Conservation (phyloP, 2,797 vertebrate species). For the Phoeniculus purpureus region DNA sequence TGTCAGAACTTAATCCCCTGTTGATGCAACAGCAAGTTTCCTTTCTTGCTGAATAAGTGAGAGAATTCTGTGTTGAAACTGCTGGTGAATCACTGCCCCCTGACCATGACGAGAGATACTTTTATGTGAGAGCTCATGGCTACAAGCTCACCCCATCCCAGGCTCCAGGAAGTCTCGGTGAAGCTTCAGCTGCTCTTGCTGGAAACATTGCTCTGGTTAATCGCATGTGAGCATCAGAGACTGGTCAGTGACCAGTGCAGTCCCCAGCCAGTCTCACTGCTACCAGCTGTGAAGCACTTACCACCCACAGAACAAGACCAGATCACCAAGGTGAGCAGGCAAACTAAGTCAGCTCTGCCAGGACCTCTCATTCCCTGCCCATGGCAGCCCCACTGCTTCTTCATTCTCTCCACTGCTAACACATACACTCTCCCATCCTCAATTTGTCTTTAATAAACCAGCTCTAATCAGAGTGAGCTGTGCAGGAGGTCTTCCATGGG, state of each 20-base stretch:
- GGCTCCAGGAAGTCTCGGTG: rapidly evolving
- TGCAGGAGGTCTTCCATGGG: rapidly evolving
- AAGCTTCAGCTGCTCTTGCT: background rate
- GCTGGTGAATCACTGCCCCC: background rate
- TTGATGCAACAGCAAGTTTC: conserved; percentile 46
- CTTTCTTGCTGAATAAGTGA: conserved; percentile 26
- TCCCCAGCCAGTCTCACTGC: background rate
- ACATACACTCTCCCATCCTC: background rate
- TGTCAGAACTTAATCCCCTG: conserved; percentile 51
- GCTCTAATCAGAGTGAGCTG: rapidly evolving
- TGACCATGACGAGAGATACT: background rate
- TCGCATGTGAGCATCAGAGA: rapidly evolving
- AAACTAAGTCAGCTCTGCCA: background rate
- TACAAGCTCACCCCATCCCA: background rate
- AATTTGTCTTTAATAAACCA: background rate
- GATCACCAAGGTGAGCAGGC: rapidly evolving
- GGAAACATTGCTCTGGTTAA: background rate
- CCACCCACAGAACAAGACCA: background rate
- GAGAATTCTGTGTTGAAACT: conserved; percentile 2
- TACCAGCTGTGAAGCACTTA: background rate
- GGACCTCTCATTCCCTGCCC: background rate
- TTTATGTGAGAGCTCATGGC: background rate
- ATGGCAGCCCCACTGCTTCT: background rate
- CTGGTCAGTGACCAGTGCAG: background rate
- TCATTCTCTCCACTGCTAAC: background rate